Conservation (phyloP, 2,797 vertebrate species). For the Lutjanus argentimaculatus region DNA sequence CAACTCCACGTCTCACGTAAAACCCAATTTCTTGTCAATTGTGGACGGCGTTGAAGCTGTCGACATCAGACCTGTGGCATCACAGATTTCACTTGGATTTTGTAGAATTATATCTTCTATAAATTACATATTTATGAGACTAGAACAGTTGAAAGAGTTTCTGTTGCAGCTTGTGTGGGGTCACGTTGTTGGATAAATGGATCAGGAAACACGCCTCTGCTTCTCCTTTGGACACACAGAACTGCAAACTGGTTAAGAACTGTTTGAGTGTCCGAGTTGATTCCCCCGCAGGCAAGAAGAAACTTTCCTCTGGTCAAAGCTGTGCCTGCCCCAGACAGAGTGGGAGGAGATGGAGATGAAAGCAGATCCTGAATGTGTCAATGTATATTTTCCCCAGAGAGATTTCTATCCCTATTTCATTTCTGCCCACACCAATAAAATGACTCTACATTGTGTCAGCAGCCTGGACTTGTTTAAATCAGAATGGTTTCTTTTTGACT, state of each 20-base stretch:
- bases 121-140: no score
- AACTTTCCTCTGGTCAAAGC: slow-evolving; percentile 61
- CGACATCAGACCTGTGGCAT: no score
- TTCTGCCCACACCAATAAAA: slow-evolving; percentile 45
- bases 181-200: neutral
- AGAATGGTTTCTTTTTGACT: slow-evolving; percentile 39
- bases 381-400: slow-evolving; percentile 36
- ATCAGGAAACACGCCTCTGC: slow-evolving; percentile 29
- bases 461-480: slow-evolving; percentile 42
- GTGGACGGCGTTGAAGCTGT: no score
- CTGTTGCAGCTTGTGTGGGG: no score
- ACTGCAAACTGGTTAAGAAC: slow-evolving; percentile 44
- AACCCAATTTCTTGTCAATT: no score
- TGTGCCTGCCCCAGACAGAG: slow-evolving; percentile 51
- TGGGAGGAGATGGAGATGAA: slow-evolving; percentile 75
- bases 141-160: no score
- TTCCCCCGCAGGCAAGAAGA: slow-evolving; percentile 48
- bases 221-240: slow-evolving; percentile 31
- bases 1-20: no score
- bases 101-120: no score
- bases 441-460: slow-evolving; percentile 47
- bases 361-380: slow-evolving; percentile 67
- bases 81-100: no score
- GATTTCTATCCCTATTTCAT: slow-evolving; percentile 33
- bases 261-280: slow-evolving; percentile 18